phyloP scores from a whole-genome alignment of 2,113 vertebrate species.

The Antechinus flavipes region DNA sequence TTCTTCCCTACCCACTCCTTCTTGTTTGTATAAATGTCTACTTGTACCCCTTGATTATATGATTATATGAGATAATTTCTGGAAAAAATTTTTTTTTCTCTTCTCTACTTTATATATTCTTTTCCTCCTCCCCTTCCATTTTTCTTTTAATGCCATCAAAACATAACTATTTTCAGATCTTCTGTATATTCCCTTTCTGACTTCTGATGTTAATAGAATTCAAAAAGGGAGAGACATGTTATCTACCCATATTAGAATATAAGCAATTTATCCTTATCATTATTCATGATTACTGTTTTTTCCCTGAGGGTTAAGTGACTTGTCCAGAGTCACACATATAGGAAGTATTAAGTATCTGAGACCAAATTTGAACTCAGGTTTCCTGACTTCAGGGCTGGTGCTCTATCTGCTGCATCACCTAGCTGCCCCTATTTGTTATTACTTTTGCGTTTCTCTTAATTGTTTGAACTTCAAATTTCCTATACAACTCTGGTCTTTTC shows the following conservation, averaged over 20 bases:
- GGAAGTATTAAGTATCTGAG: no score
- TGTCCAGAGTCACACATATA: no score
- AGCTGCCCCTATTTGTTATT: no score
- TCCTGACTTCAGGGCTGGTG: no score
- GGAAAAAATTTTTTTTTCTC: background rate
- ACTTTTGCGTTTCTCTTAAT: background rate
- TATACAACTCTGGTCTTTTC: background rate
- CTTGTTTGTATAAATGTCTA: background rate
- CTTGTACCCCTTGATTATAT: background rate
- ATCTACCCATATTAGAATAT: background rate
- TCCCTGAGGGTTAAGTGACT: no score
- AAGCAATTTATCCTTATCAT: background rate
- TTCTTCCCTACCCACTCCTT: background rate
- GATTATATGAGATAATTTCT: background rate
- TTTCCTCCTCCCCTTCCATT: background rate
- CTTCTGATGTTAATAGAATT: background rate
- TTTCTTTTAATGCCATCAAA: background rate
- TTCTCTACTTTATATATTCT: background rate
- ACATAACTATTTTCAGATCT: background rate
- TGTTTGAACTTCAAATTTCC: background rate
- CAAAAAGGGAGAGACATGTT: background rate
- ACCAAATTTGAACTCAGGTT: no score
- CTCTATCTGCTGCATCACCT: no score
- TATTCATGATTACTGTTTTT: no score
- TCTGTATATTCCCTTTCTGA: background rate